Base-by-base conservation (phyloP, 2,797 vertebrate genomes). In the Parauchenoglanis punctatus region DNA sequence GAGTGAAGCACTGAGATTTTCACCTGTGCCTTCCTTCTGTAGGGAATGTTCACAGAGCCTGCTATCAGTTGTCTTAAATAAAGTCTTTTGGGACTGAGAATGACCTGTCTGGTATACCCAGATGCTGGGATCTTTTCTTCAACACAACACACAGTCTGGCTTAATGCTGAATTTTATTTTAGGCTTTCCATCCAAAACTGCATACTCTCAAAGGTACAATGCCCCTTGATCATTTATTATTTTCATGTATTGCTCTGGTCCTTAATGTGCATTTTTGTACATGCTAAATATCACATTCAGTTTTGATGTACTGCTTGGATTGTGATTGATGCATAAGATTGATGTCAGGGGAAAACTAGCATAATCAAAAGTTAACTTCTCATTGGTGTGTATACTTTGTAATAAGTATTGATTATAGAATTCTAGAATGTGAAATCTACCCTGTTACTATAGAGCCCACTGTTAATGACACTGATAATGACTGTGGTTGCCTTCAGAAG, bases 1-100 rank as follows among this genome's bases (percentile, higher is more conserved):
- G n/a, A 1, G 8, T 67, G 13, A 82, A 83, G 81, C 17, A 54
- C 81, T 68, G 52, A 25, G 17, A 4, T 3, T 31, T 83, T 83
- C 63, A 68, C 63, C 63, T 35, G 81, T 83, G 81, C 46, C 63
- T 83, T 83, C 44, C 81, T 83, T 67, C n/a, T 83, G 4, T 52
- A 31, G 46, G 63, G 20, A 67, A 49, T 44, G 78, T 44, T 44
- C 31, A 80, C 56, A 81, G 31, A 25, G 40, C 6, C n/a, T 40
- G 12, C 15, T 11, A 18, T 11, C 13, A 63, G 4, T 25, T 82
- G 80, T 67, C 81, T 83, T 49, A 49, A 40, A 67, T 67, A 23
- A 10, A 28, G 7, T 28, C 20, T 81, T 46, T n/a, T 25, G 23
- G 59, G 35, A 81, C 80, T n/a, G 12, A 18, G 23, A 3, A 46